phyloP scores from a whole-genome alignment of 2,113 vertebrate species.

The Bucco capensis region DNA sequence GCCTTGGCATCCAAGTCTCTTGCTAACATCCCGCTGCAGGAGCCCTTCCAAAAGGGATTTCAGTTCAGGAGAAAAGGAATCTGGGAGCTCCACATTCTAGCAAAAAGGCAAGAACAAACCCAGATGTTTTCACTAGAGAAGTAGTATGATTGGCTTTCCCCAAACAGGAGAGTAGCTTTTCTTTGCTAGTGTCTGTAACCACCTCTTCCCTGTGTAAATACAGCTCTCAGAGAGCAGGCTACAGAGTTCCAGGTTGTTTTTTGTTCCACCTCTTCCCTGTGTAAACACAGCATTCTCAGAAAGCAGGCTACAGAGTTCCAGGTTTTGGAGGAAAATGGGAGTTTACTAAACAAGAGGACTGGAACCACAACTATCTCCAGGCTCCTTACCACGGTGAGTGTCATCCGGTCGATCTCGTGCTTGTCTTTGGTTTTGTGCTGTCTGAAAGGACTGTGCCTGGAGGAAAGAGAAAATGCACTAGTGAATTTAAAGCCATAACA shows the following conservation, averaged over 20 bases:
- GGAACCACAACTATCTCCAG: neutral
- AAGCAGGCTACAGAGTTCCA: neutral
- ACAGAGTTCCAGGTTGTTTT: neutral
- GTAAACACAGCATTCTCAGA: neutral
- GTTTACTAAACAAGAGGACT: neutral
- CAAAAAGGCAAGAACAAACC: neutral
- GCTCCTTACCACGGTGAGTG: constrained; percentile 92
- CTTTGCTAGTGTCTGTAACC: neutral
- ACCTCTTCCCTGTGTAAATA: fast-evolving
- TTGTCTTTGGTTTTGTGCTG: constrained; percentile 99
- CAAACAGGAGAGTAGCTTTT: neutral
- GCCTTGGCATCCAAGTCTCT: constrained; percentile 91
- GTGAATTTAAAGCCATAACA: neutral
- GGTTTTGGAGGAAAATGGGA: neutral
- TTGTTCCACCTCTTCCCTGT: neutral
- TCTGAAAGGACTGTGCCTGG: constrained; percentile 96
- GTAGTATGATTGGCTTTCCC: neutral
- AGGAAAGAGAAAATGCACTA: neutral
- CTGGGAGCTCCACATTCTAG: constrained; percentile 93
- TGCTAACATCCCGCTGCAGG: constrained; percentile 88
- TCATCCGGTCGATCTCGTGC: constrained; percentile 98
- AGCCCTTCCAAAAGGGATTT: constrained; percentile 91
- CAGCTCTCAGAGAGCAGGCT: neutral
- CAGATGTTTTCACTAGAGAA: neutral
- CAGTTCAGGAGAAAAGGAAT: constrained; percentile 89